A percentile compares a stretch with the other conserved stretches of the same genome.
Evolutionary conservation across 2,113 vertebrate species (phyloP).

Genomic region (Psittacula cyanocephala): DNA sequence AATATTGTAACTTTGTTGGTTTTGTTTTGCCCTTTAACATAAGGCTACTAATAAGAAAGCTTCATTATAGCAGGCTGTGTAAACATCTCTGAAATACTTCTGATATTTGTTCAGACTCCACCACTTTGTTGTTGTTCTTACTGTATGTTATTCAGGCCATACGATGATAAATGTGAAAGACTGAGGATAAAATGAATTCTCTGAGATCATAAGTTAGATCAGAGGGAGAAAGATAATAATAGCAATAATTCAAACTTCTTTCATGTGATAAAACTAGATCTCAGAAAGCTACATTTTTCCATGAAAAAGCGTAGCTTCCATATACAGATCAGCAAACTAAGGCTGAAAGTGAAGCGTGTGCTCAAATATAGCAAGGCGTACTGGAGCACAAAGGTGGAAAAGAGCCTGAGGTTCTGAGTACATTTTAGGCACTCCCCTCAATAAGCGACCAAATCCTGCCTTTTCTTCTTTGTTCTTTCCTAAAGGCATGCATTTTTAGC

Average conservation of each 20-base stretch:
- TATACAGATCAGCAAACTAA: background rate
- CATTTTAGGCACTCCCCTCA: background rate
- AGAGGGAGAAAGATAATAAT: background rate
- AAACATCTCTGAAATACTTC: background rate
- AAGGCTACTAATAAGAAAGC: background rate
- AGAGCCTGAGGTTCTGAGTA: background rate
- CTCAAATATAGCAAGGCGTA: background rate
- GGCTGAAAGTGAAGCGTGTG: background rate
- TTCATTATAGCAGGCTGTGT: background rate
- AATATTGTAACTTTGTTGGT: background rate
- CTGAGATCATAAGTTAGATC: background rate
- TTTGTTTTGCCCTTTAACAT: background rate
- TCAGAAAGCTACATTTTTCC: background rate
- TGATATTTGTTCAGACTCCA: background rate
- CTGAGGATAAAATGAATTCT: background rate
- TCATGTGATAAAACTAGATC: background rate
- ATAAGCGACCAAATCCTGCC: background rate
- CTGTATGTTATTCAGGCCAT: background rate
- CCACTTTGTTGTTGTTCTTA: background rate
- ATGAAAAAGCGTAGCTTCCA: background rate
- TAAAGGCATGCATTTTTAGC: accelerated
- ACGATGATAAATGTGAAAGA: background rate
- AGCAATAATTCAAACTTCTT: background rate
- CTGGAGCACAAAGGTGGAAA: background rate
- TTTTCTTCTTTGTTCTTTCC: background rate